Base-by-base conservation (phyloP, 2,888 invertebrate species). In the Phyto melanocephala region DNA sequence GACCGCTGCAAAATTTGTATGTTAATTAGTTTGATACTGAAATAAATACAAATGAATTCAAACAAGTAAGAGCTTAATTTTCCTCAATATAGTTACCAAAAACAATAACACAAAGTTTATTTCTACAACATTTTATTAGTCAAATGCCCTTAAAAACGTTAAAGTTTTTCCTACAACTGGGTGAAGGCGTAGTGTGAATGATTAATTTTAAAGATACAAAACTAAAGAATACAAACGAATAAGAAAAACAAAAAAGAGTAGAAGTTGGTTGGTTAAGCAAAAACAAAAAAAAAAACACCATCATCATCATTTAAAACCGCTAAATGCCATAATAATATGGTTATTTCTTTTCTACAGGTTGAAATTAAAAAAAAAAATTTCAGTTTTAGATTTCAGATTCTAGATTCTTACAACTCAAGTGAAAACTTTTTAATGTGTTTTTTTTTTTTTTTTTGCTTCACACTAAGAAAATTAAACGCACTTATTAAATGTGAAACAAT, bases 241-340 rank as follows among this genome's bases (percentile, higher is more conserved):
- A 13, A 8, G 35, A 20, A 28, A 15, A 45, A n/a, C 5, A 22
- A 33, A 20, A 8, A 63, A 20, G 42, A 33, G 54, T 74, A 33
- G 52, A 42, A 28, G 62, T 54, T 11, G n/a, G 13, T 67, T 28
- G 35, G 13, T 40, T 28, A 60, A 13, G 15, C 40, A 52, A 62
- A 33, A 65, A n/a, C n/a, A 47, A 24, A 35, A 52, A 45, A 56
- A 45, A 11, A 22, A 52, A 13, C 74, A 42, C 13, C 52, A 71
- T 70, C 71, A 62, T 77, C 63, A 85, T 85, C 88, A 86, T 86
- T 88, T 89, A 89, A 86, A 87, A 86, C 87, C 86, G 86, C 88
- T 88, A 88, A 89, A 88, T 86, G 89, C 87, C 78, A 85, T 88
- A 88, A 87, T 88, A 88, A 87, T 87, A 86, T 83, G 84, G 85